Evolutionary conservation across 2,797 vertebrate species (phyloP), one percentile per base, ranked within the genome.

Genomic region (Sebastes cheni): DNA sequence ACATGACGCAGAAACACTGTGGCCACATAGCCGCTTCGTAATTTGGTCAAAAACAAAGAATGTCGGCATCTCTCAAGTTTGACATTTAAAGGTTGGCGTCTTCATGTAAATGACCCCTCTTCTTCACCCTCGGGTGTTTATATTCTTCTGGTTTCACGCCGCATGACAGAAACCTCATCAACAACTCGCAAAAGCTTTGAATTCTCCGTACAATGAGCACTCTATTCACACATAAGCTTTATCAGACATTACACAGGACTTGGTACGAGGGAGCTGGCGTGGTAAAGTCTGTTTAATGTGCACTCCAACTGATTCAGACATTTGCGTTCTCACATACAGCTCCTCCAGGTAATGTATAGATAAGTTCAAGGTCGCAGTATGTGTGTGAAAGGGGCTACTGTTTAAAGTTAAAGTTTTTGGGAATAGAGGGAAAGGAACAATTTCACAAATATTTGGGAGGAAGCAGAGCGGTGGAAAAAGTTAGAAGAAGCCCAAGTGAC

Each of bases 381-480:
- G 0, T 0, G 16, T 58, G 12, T 0, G 23, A 58, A 9, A 58
- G 56, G 23, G 14, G 54, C 56, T 18, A 4, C 29, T 6, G 42
- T 67, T 67, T 66, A 14, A 30, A 52, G 50, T 20, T 22, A 68
- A 25, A 16, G 22, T 36, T 70, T 70, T 29, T 3, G 65, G 56
- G 56, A 65, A 69, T 46, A 18, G 10, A 16, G 9, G 13, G 20
- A 32, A 74, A 50, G 3, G 18, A 75, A 52, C 25, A n/a, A 50
- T 74, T 82, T n/a, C 27, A 25, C 34, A 46, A 71, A 67, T 66
- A 27, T 69, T 23, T 77, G 8, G 20, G n/a, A 59, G 39, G 32
- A 39, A 59, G 12, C 22, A 52, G 16, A 52, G 13, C 6, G 12
- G 55, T 23, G 42, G 61, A 58, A 42, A 79, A 79, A 78, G 75